These are phyloP conservation scores for Conistra vaccinii DNA, from an alignment of 2,888 invertebrate species.

Conservation along the genomic window DNA sequence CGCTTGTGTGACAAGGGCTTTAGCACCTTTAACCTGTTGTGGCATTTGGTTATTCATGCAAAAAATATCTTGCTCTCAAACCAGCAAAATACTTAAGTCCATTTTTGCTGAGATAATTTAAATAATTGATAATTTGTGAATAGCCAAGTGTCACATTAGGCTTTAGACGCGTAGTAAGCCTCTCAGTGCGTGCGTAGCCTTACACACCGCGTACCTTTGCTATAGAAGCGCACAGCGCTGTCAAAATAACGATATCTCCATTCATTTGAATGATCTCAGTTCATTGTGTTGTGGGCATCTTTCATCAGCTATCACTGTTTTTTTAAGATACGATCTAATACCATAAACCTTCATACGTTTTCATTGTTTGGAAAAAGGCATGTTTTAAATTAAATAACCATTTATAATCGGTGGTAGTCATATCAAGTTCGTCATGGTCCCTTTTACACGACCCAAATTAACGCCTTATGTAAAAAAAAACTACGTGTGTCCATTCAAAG, in stretches of 20 bases:
- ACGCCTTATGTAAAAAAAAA: not conserved
- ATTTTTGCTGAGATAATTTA: not conserved
- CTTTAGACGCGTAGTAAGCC: conserved; percentile 38
- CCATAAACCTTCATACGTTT: not conserved
- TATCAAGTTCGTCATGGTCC: not conserved
- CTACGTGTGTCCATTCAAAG: not conserved
- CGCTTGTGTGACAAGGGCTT: conserved; percentile 18
- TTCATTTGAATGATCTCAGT: conserved; percentile 40
- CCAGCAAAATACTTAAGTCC: too few relatives aligned
- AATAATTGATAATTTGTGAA: not conserved
- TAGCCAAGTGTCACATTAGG: conserved; percentile 13
- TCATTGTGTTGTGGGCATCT: conserved; percentile 59
- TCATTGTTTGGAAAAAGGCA: not conserved
- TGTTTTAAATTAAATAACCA: conserved; percentile 6
- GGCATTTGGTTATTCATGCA: conserved; percentile 8
- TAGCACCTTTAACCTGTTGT: conserved; percentile 1
- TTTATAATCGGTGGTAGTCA: not conserved
- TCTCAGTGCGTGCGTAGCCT: conserved; percentile 63
- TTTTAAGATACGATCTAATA: not conserved
- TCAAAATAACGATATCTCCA: conserved; percentile 41
- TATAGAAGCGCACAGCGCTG: conserved; percentile 54
- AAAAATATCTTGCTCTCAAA: not conserved
- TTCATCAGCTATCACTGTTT: conserved; percentile 32
- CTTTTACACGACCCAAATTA: not conserved
- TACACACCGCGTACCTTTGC: conserved; percentile 58